Evolutionary conservation across 2,888 invertebrate species (phyloP).

Genomic region (Drosophila mayaguana): DNA sequence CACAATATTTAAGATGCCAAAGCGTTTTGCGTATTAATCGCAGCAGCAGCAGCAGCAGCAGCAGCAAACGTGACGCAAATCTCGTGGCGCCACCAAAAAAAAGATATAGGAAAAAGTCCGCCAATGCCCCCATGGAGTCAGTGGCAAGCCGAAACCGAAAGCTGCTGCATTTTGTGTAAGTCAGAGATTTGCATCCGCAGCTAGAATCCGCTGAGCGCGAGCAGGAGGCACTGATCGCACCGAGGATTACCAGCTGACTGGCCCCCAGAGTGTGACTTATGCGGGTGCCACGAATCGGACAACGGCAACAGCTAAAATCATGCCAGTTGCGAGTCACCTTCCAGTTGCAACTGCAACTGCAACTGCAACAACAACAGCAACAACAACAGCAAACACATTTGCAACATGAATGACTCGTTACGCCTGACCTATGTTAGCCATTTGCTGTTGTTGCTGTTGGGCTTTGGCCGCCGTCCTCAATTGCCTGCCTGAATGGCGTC

Average conservation of each 20-base stretch:
- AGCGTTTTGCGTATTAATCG: slow-evolving; percentile 81
- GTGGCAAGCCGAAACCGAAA: slow-evolving; percentile 46
- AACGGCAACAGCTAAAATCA: slow-evolving; percentile 42
- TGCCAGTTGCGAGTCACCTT: slow-evolving; percentile 68
- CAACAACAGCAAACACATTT: slow-evolving; percentile 60
- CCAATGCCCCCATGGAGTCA: slow-evolving; percentile 21
- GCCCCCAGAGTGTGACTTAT: slow-evolving; percentile 70
- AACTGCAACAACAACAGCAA: slow-evolving; percentile 54
- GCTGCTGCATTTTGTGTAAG: slow-evolving; percentile 56
- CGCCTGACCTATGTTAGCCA: slow-evolving; percentile 79
- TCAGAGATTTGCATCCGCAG: slow-evolving; percentile 56
- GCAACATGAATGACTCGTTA: slow-evolving; percentile 80
- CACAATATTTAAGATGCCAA: slow-evolving; percentile 81
- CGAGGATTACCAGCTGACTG: slow-evolving; percentile 47
- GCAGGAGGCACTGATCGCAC: slow-evolving; percentile 28
- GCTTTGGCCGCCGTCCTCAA: slow-evolving; percentile 77
- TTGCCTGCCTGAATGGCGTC: slow-evolving; percentile 80
- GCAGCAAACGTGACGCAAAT: slow-evolving; percentile 67
- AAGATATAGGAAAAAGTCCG: slow-evolving; percentile 15
- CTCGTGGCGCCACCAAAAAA: slow-evolving; percentile 66
- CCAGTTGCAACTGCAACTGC: slow-evolving; percentile 36
- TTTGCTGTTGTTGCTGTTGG: slow-evolving; percentile 58
- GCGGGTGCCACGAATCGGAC: slow-evolving; percentile 71
- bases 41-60: slow-evolving; percentile 20
- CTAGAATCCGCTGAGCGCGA: slow-evolving; percentile 45